Percentiles rank a stretch among this genome's conserved stretches.
Conservation (phyloP, 2,888 invertebrate genomes). For the Tethea ocularis region DNA sequence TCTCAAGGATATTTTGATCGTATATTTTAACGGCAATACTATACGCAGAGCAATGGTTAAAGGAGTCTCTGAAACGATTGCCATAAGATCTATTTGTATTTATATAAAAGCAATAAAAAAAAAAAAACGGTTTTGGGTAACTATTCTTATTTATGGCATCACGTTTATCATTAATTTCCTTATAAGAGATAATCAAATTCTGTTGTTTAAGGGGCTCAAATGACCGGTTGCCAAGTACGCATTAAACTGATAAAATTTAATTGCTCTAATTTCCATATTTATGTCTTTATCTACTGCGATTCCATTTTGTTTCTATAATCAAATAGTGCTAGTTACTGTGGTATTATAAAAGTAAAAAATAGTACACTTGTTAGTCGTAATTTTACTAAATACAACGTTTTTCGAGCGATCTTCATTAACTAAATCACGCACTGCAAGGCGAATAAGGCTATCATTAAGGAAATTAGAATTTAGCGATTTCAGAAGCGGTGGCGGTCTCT, state of each 20-base stretch:
- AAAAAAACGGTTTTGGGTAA: neutral
- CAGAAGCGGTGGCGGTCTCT: neutral
- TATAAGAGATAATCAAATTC: neutral
- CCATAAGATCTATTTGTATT: neutral
- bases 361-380: slow-evolving; percentile 55
- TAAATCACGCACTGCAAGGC: slow-evolving; percentile 53
- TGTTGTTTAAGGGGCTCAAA: neutral
- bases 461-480: slow-evolving; percentile 16
- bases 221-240: slow-evolving; percentile 4
- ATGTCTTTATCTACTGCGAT: slow-evolving; percentile 39
- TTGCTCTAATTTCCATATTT: slow-evolving; percentile 19
- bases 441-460: slow-evolving; percentile 11
- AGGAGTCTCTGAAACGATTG: neutral
- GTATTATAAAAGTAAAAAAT: slow-evolving; percentile 48
- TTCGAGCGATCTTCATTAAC: slow-evolving; percentile 62
- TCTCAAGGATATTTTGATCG: neutral
- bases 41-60: neutral
- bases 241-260: slow-evolving; percentile 9
- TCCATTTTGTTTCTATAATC: slow-evolving; percentile 22
- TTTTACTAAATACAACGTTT: slow-evolving; percentile 60
- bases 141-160: neutral
- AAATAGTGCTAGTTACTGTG: slow-evolving; percentile 18
- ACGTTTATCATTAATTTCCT: neutral
- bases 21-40: neutral
- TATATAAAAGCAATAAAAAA: neutral